Conservation (phyloP, 23 tunicate species). For the Botrylloides violaceus region DNA sequence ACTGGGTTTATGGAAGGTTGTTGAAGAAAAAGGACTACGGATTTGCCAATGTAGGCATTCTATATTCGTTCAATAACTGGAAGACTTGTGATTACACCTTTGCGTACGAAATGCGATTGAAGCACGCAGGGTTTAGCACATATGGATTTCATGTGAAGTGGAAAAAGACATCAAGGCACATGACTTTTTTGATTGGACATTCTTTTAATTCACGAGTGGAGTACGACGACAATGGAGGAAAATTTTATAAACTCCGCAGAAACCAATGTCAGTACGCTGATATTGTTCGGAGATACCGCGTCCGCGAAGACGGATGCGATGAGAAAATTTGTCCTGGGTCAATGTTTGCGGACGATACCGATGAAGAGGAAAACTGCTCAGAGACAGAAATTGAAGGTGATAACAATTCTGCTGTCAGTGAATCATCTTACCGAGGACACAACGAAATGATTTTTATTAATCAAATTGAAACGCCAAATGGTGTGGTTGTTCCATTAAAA, state of each 20-base stretch:
- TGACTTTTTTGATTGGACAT: not conserved
- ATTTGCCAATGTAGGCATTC: not conserved
- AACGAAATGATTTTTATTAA: not conserved
- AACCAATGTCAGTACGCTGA: not conserved
- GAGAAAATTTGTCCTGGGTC: too few species aligned
- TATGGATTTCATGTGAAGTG: not conserved
- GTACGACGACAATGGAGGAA: not conserved
- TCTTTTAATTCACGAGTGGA: not conserved
- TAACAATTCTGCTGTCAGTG: not conserved
- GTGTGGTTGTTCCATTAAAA: not conserved
- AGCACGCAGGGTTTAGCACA: not conserved
- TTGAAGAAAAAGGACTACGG: not conserved
- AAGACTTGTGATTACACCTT: not conserved
- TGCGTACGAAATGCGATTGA: not conserved
- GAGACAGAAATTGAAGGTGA: not conserved
- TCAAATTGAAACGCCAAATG: not conserved
- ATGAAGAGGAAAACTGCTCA: not conserved
- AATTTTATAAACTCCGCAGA: not conserved
- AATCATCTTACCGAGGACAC: not conserved
- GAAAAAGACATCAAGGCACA: not conserved
- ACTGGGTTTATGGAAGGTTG: not conserved
- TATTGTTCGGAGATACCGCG: not conserved
- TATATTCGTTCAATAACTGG: not conserved
- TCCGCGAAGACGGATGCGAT: not conserved
- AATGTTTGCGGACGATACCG: not conserved